Percentiles rank a stretch among this genome's conserved stretches.
These are phyloP conservation scores for Scartelaos histophorus DNA, from an alignment of 2,113 vertebrate species.

Conservation along the genomic window DNA sequence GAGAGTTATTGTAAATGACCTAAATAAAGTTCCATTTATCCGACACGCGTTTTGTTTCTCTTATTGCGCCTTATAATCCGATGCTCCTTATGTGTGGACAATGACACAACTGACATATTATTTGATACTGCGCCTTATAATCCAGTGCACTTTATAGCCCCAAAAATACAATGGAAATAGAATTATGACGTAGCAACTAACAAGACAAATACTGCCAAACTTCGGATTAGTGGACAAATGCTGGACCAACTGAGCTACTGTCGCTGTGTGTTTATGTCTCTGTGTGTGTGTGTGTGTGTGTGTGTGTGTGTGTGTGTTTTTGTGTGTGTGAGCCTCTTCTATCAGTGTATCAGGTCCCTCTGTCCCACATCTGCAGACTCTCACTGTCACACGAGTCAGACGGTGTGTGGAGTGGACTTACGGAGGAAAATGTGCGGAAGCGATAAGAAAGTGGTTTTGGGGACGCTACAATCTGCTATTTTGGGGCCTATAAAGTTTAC, in stretches of 20 bases:
- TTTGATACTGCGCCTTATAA: too few relatives aligned
- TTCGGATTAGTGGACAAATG: too few relatives aligned
- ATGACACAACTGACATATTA: too few relatives aligned
- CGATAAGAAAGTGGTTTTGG: not conserved
- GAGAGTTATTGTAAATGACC: too few relatives aligned
- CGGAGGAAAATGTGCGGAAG: not conserved
- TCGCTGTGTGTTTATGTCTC: conserved; percentile 27
- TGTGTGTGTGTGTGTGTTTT: not conserved
- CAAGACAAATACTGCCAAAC: too few relatives aligned
- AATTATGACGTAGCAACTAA: too few relatives aligned
- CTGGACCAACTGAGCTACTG: conserved; percentile 57
- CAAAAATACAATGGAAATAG: too few relatives aligned
- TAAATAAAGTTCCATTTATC: too few relatives aligned
- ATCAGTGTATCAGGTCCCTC: conserved; percentile 53
- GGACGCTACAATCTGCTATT: not conserved
- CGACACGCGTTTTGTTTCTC: too few relatives aligned
- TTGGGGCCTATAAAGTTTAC: not conserved
- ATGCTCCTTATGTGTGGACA: too few relatives aligned
- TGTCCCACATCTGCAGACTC: conserved; percentile 30
- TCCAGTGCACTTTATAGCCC: too few relatives aligned
- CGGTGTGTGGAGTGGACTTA: not conserved
- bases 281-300: conserved; percentile 14
- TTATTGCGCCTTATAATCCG: too few relatives aligned
- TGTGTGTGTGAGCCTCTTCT: conserved; percentile 46
- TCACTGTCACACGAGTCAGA: not conserved